Evolutionary conservation across 2,888 invertebrate species (phyloP), one percentile per base, ranked within the genome.

Genomic region (Stenotaenia linearis): DNA sequence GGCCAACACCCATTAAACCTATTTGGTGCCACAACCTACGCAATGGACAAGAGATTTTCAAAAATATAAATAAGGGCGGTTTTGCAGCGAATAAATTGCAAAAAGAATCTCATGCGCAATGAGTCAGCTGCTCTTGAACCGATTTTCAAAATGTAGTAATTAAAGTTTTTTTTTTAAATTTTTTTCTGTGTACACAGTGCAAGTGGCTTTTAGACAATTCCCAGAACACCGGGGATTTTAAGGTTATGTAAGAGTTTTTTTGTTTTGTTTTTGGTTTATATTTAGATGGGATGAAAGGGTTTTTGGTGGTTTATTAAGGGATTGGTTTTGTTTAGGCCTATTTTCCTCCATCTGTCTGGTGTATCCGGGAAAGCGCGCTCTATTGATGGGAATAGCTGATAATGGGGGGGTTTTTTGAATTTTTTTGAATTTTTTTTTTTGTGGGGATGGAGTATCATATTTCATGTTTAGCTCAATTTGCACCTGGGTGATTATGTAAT

Each of bases 111-210:
- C 69, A 28, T 69, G 69, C 15, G 69, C 69, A 69, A 28, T 69
- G 69, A 69, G 69, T 69, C 69, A 69, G 69, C 69, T 69, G 69
- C 69, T 69, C 69, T 69, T 69, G 69, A 69, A 69, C 69, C 69
- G 28, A 28, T 69, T 28, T 28, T 69, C 69, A 69, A 69, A 69
- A 28, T 69, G 28, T 69, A 69, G 69, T 69, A 69, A 69, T 69
- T 69, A 69, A 69, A 69, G 25, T 25, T 10, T 1, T 69, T 69
- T 50, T 50, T 50, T 40, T 40, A 15, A 15, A 10, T 15, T 40
- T 40, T 12, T 15, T 40, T 50, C 18, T 50, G 12, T 15, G 10
- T 15, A 3, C 18, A 50, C 10, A 69, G 69, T 69, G 28, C 25
- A 69, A 28, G 69, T 28, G 69, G 69, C 69, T 69, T 69, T 69